These are phyloP conservation scores for Sebastes kiyomatsui DNA, from an alignment of 2,797 vertebrate genomes.

Conservation along the genomic window DNA sequence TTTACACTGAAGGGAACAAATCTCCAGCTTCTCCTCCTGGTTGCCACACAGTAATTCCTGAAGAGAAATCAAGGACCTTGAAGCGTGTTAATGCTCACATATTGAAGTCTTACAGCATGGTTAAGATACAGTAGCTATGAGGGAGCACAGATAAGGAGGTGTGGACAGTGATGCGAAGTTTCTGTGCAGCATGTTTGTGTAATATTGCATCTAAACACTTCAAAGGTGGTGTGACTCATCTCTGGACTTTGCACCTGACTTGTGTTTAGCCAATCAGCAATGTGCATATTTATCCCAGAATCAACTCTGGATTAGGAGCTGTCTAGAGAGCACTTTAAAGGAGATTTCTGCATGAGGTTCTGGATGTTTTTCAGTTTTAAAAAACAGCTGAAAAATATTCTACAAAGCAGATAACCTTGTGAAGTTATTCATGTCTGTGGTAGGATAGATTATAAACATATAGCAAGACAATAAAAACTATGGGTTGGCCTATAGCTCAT, in stretches of 20 bases:
- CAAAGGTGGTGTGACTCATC: constrained; percentile 56
- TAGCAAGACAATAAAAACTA: background rate
- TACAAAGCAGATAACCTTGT: constrained; percentile 7
- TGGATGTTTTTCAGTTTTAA: background rate
- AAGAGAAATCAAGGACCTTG: constrained; percentile 84
- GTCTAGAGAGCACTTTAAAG: constrained; percentile 36
- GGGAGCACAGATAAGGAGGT: constrained; percentile 79
- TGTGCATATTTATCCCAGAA: constrained; percentile 60
- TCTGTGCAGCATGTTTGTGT: constrained; percentile 72
- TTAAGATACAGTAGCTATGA: constrained; percentile 83
- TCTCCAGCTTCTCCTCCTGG: constrained; percentile 78
- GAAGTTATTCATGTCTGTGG: background rate
- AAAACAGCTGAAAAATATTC: constrained; percentile 28
- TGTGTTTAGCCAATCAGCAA: constrained; percentile 56
- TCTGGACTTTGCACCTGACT: constrained; percentile 57
- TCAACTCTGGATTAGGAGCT: constrained; percentile 65
- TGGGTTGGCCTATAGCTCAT: background rate
- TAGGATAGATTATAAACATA: background rate
- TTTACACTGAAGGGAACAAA: constrained; percentile 83
- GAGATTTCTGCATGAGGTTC: constrained; percentile 21
- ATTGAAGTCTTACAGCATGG: constrained; percentile 84
- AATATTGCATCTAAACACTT: constrained; percentile 76
- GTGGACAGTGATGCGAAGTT: constrained; percentile 79
- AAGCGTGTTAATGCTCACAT: constrained; percentile 87
- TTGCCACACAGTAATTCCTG: constrained; percentile 81